Evolutionary conservation across 64 coral and sea anemone genomes (phyloP).

Genomic region (Catalaphyllia jardinei): DNA sequence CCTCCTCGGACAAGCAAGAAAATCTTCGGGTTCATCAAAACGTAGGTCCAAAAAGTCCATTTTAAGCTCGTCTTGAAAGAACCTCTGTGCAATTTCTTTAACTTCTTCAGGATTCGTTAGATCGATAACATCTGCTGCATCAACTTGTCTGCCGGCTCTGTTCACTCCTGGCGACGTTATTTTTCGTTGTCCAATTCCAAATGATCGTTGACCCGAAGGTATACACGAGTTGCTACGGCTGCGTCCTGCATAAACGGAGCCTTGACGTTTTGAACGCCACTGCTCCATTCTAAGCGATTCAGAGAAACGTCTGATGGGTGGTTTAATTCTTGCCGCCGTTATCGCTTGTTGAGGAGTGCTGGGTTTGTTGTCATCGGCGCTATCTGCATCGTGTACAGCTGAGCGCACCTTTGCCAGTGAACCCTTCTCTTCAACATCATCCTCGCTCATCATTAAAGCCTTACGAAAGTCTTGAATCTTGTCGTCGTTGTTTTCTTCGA

Average conservation of each 20-base stretch:
- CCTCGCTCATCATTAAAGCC: conserved; percentile 7
- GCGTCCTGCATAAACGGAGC: background rate
- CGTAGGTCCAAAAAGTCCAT: conserved; percentile 8
- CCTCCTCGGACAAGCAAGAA: background rate
- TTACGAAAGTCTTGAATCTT: conserved; percentile 36
- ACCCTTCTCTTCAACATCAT: background rate
- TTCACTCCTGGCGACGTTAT: background rate
- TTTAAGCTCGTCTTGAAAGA: conserved; percentile 29
- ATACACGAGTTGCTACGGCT: conserved; percentile 13
- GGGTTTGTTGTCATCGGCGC: background rate
- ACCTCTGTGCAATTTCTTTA: background rate
- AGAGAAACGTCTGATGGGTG: background rate
- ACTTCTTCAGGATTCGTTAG: conserved; percentile 1
- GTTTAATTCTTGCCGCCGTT: background rate
- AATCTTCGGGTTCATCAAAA: conserved; percentile 11
- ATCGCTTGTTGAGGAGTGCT: background rate
- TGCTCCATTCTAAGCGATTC: background rate
- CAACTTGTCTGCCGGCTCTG: background rate
- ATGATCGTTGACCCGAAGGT: background rate
- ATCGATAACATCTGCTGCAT: conserved; percentile 24
- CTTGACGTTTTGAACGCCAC: background rate
- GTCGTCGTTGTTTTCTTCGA: conserved; percentile 34
- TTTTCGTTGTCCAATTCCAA: conserved; percentile 23
- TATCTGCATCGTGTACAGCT: background rate
- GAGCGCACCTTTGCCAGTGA: background rate